Conservation (phyloP, 2,113 vertebrate species). For the Ameiurus melas region DNA sequence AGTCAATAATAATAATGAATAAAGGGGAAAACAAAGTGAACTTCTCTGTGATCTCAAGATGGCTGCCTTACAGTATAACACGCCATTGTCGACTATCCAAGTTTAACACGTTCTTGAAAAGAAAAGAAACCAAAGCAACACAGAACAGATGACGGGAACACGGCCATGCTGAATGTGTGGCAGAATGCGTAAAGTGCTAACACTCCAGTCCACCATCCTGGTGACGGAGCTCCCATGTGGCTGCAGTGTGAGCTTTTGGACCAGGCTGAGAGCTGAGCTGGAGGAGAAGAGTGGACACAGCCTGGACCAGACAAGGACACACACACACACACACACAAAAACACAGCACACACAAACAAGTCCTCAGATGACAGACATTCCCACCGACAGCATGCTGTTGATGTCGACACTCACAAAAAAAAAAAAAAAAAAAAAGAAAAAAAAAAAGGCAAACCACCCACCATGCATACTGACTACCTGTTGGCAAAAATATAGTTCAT, state of each 20-base stretch:
- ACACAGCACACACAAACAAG: constrained; percentile 74
- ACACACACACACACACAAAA: constrained; percentile 21
- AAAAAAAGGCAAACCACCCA: constrained; percentile 75
- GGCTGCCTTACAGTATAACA: constrained; percentile 9
- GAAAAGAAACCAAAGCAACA: constrained; percentile 43
- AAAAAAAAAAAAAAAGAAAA: too few species aligned
- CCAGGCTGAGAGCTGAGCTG: constrained; percentile 2
- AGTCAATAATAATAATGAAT: background rate
- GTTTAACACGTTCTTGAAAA: background rate
- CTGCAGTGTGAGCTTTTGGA: constrained; percentile 36
- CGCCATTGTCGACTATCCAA: background rate
- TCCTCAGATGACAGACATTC: constrained; percentile 81
- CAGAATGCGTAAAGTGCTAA: constrained; percentile 76
- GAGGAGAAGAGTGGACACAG: constrained; percentile 24
- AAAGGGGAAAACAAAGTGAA: background rate
- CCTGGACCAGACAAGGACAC: constrained; percentile 1
- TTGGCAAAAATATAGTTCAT: constrained; percentile 55
- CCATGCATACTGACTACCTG: constrained; percentile 77
- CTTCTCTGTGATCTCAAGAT: background rate
- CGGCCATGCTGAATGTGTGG: constrained; percentile 64
- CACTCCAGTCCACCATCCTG: constrained; percentile 65
- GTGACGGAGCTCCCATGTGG: constrained; percentile 31
- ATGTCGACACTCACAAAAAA: constrained; percentile 75
- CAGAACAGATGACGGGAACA: constrained; percentile 42
- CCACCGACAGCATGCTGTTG: constrained; percentile 94